A percentile compares a stretch with the other conserved stretches of the same genome.
Conservation (phyloP, 2,888 invertebrate genomes). For the Spodoptera picta region DNA sequence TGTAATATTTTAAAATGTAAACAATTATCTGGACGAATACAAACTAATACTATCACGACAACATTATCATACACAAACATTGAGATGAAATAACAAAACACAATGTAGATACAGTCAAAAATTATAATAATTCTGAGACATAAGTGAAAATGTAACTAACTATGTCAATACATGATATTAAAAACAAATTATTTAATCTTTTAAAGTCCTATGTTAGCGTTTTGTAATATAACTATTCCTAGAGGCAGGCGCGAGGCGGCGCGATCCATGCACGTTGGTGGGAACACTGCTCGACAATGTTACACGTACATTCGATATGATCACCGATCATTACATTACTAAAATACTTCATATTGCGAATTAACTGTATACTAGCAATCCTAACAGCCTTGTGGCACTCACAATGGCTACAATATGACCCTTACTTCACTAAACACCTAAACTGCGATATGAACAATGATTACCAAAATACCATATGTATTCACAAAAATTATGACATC, state of each 20-base stretch:
- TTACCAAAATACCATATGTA: slow-evolving; percentile 38
- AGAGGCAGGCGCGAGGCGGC: slow-evolving; percentile 16
- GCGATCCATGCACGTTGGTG: slow-evolving; percentile 12
- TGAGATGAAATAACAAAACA: slow-evolving; percentile 35
- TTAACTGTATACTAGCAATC: slow-evolving; percentile 45
- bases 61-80: slow-evolving; percentile 37
- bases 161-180: slow-evolving; percentile 31
- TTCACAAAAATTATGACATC: slow-evolving; percentile 44
- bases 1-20: slow-evolving; percentile 5
- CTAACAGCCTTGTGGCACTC: slow-evolving; percentile 39
- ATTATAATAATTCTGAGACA: slow-evolving; percentile 33
- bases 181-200: too few relatives aligned
- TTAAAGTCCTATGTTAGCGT: slow-evolving; percentile 19
- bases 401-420: slow-evolving; percentile 30
- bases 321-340: slow-evolving; percentile 14
- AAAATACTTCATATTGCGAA: slow-evolving; percentile 21
- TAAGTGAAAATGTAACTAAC: slow-evolving; percentile 29
- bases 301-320: slow-evolving; percentile 20
- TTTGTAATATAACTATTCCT: slow-evolving; percentile 34
- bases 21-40: slow-evolving; percentile 25
- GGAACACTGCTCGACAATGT: slow-evolving; percentile 3
- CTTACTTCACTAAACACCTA: slow-evolving; percentile 43
- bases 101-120: slow-evolving; percentile 42
- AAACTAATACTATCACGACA: slow-evolving; percentile 37
- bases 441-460: slow-evolving; percentile 47